These are phyloP conservation scores for Pterostichus madidus DNA, from an alignment of 2,888 invertebrate genomes.

Conservation along the genomic window DNA sequence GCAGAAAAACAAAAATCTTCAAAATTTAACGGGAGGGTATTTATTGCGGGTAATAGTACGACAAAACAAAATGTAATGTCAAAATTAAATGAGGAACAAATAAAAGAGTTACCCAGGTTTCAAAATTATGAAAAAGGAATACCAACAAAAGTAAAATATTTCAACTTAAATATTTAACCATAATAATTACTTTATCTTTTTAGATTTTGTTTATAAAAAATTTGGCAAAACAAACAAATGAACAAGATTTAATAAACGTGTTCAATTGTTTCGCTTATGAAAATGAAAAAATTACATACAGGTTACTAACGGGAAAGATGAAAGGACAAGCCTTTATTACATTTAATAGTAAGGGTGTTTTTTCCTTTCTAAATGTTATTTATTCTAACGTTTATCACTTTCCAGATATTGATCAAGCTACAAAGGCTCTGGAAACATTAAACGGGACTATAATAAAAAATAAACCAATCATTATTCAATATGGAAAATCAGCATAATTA, in stretches of 20 bases:
- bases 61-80: conserved; percentile 75
- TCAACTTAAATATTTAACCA: background rate
- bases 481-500: conserved; percentile 65
- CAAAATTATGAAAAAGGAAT: conserved; percentile 79
- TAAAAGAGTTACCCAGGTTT: conserved; percentile 79
- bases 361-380: background rate
- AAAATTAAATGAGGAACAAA: conserved; percentile 78
- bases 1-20: conserved; percentile 71
- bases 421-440: conserved; percentile 78
- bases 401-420: conserved; percentile 78
- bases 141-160: conserved; percentile 77
- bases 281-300: conserved; percentile 74
- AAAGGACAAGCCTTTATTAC: conserved; percentile 81
- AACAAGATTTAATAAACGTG: conserved; percentile 77
- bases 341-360: conserved; percentile 77
- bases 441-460: conserved; percentile 79
- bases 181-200: conserved; percentile 18
- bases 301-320: conserved; percentile 80
- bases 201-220: conserved; percentile 81
- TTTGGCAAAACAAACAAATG: conserved; percentile 77
- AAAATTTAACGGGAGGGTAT: conserved; percentile 63
- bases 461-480: conserved; percentile 77
- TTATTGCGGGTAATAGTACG: conserved; percentile 76
- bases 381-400: no score
- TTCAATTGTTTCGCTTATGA: conserved; percentile 77